These are phyloP conservation scores for Antedon mediterranea DNA, from an alignment of 53 echinoderm and acorn worm genomes.

Conservation along the genomic window DNA sequence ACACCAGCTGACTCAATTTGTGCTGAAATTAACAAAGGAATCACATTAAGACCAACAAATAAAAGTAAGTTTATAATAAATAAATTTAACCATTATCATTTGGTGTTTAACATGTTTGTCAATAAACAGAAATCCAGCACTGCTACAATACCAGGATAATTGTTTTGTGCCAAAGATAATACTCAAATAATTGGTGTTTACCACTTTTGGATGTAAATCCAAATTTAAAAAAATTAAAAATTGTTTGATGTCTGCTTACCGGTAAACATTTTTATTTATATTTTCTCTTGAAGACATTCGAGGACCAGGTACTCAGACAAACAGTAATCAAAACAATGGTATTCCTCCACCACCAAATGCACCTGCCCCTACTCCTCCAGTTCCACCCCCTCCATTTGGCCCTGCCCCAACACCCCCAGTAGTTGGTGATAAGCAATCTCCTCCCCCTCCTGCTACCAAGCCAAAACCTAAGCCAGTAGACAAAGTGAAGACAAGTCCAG, in stretches of 20 bases:
- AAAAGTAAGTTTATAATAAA: neutral
- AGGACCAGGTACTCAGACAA: conserved; percentile 11
- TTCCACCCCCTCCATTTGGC: neutral
- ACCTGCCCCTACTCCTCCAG: conserved; percentile 16
- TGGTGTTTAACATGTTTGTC: too few species aligned
- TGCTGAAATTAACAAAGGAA: neutral
- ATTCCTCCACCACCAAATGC: conserved; percentile 23
- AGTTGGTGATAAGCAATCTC: conserved; percentile 4
- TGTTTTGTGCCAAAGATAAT: too few species aligned
- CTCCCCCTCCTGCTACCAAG: conserved; percentile 16
- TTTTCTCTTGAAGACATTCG: conserved; percentile 9
- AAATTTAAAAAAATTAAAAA: too few species aligned
- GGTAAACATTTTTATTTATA: neutral
- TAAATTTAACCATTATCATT: too few species aligned
- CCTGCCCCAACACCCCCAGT: conserved; percentile 1
- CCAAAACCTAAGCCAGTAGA: conserved; percentile 9
- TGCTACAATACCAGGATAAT: too few species aligned
- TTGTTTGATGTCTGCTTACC: too few species aligned
- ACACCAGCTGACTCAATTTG: neutral
- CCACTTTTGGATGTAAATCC: too few species aligned
- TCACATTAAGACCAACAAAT: neutral
- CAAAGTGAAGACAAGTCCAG: conserved; percentile 12
- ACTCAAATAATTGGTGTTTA: too few species aligned
- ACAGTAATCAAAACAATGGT: neutral
- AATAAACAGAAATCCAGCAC: too few species aligned